A percentile compares a stretch with the other conserved stretches of the same genome.
These are phyloP conservation scores for Barnardius zonarius DNA, from an alignment of 2,113 vertebrate genomes.

Conservation along the genomic window DNA sequence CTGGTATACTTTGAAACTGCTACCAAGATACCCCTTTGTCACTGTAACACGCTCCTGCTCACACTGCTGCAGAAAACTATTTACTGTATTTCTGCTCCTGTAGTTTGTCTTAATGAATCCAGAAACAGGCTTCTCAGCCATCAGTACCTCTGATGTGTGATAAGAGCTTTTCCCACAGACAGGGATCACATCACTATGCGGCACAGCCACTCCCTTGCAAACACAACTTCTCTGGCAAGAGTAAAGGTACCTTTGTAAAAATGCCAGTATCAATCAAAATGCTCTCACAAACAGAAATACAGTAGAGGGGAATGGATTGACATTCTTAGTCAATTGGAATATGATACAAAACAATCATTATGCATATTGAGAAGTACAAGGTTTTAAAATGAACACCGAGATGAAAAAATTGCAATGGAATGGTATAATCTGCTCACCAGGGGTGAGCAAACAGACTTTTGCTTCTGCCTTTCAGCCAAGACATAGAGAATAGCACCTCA, in stretches of 20 bases:
- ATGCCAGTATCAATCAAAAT: not conserved
- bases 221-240: not conserved
- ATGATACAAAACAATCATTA: not conserved
- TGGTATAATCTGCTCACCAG: not conserved
- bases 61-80: not conserved
- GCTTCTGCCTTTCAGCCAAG: not conserved
- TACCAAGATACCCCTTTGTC: not conserved
- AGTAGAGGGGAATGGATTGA: not conserved
- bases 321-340: not conserved
- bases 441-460: not conserved
- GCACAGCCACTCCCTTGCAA: not conserved
- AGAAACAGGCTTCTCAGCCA: not conserved
- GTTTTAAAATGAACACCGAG: not conserved
- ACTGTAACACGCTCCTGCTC: not conserved
- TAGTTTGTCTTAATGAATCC: not conserved
- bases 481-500: not conserved
- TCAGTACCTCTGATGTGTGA: not conserved
- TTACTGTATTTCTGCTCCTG: not conserved
- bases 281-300: not conserved
- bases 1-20: not conserved
- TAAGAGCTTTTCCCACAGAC: not conserved
- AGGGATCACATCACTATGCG: not conserved
- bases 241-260: not conserved
- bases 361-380: not conserved
- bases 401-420: not conserved